A percentile compares a stretch with the other conserved stretches of the same genome.
These are phyloP conservation scores for Pammene aurita DNA, from an alignment of 2,888 invertebrate genomes.

Conservation along the genomic window DNA sequence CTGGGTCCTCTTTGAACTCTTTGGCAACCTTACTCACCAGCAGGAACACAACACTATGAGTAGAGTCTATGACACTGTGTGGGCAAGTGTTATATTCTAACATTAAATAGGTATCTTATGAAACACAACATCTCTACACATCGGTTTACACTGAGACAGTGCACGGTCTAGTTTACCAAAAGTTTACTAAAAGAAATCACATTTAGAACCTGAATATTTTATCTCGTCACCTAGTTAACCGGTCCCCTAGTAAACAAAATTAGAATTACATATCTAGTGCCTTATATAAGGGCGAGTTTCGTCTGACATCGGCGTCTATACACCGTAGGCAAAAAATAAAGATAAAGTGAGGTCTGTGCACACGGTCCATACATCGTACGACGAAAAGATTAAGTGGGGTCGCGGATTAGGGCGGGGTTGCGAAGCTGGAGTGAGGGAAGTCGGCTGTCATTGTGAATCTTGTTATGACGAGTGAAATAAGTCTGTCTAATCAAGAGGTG, in stretches of 20 bases:
- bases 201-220: conserved; percentile 58
- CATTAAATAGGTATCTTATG: too few relatives aligned
- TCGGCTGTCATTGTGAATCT: conserved; percentile 25
- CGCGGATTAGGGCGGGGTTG: conserved; percentile 49
- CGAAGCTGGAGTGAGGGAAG: conserved; percentile 5
- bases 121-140: too few relatives aligned
- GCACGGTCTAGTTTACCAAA: too few relatives aligned
- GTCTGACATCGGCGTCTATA: conserved; percentile 42
- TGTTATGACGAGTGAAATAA: conserved; percentile 30
- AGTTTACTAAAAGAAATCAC: conserved; percentile 53
- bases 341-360: conserved; percentile 50
- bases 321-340: conserved; percentile 39
- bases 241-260: conserved; percentile 51
- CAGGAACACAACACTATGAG: too few relatives aligned
- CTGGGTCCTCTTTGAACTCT: too few relatives aligned
- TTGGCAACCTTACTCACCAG: too few relatives aligned
- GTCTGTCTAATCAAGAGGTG: conserved; percentile 30
- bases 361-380: conserved; percentile 47
- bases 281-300: conserved; percentile 39
- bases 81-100: too few relatives aligned
- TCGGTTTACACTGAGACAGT: too few relatives aligned
- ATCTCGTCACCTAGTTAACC: not conserved
- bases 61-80: too few relatives aligned
- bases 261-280: conserved; percentile 56
- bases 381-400: conserved; percentile 59